Percentiles rank a stretch among this genome's conserved stretches.
These are phyloP conservation scores for Ochotona princeps DNA, from an alignment of 2,113 vertebrate species.

Conservation along the genomic window DNA sequence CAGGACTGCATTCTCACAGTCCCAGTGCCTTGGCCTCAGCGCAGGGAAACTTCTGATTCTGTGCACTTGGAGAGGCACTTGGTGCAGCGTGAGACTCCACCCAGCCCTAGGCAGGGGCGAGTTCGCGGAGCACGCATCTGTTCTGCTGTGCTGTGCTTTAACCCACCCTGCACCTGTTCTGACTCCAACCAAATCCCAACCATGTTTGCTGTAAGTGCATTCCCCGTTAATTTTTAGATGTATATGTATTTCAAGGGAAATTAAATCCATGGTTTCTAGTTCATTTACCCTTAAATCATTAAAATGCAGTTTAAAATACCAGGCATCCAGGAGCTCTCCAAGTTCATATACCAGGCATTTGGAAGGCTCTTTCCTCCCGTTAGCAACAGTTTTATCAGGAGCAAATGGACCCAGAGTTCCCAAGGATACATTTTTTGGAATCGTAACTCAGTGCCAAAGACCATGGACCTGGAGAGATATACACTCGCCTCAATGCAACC, in stretches of 20 bases:
- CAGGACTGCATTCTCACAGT: not conserved
- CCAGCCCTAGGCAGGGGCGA: rapidly evolving
- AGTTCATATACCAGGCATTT: constrained; percentile 35
- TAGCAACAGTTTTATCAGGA: not conserved
- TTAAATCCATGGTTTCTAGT: constrained; percentile 78
- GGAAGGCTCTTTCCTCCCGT: not conserved
- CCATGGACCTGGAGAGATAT: not conserved
- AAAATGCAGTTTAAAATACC: constrained; percentile 77
- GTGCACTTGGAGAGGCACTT: not conserved
- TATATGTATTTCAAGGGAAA: constrained; percentile 81
- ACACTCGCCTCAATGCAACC: not conserved
- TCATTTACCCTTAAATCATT: constrained; percentile 79
- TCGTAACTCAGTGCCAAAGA: not conserved
- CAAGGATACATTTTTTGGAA: not conserved
- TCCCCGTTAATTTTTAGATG: constrained; percentile 72
- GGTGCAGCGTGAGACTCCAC: no score
- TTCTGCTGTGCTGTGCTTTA: not conserved
- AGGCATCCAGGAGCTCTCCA: constrained; percentile 45
- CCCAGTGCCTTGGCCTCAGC: not conserved
- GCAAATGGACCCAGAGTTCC: not conserved
- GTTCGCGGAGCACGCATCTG: rapidly evolving
- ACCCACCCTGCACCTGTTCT: not conserved
- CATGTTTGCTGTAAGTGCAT: constrained; percentile 41
- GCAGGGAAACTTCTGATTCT: not conserved
- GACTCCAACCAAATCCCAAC: constrained; percentile 6